Conservation (phyloP, 2,797 vertebrate species). For the Artibeus jamaicensis region DNA sequence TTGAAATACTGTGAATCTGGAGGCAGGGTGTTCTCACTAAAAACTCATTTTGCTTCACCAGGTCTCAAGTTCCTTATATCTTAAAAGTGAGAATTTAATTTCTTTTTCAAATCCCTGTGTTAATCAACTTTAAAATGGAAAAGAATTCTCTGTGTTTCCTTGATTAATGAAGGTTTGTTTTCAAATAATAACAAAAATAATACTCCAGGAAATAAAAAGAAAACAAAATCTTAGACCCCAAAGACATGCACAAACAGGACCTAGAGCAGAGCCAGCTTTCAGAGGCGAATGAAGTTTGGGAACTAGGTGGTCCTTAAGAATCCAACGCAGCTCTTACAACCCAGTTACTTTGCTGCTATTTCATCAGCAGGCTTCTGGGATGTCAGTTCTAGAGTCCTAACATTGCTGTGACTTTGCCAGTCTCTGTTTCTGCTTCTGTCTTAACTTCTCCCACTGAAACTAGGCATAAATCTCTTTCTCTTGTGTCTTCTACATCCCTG, state of each 20-base stretch:
- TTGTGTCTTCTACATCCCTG: neutral
- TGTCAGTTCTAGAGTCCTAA: neutral
- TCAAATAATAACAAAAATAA: neutral
- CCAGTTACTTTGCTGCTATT: neutral
- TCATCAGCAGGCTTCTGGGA: neutral
- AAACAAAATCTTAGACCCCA: neutral
- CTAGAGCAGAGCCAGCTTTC: neutral
- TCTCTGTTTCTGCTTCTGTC: neutral
- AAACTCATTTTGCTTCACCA: neutral
- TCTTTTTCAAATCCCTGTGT: neutral
- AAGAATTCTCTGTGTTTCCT: neutral
- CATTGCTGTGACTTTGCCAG: neutral
- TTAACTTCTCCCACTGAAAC: neutral
- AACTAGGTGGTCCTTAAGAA: neutral
- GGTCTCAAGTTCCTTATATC: neutral
- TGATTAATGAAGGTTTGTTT: neutral
- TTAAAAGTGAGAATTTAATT: neutral
- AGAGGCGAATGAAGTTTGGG: neutral
- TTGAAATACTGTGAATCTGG: neutral
- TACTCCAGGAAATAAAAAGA: neutral
- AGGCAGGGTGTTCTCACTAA: neutral
- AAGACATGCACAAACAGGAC: neutral
- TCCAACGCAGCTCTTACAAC: neutral
- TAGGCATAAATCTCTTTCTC: neutral
- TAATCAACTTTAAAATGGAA: conserved; percentile 30